Evolutionary conservation across 53 echinoderm and acorn worm species (phyloP), one percentile per base, ranked within the genome.

Genomic region (Astropecten irregularis): DNA sequence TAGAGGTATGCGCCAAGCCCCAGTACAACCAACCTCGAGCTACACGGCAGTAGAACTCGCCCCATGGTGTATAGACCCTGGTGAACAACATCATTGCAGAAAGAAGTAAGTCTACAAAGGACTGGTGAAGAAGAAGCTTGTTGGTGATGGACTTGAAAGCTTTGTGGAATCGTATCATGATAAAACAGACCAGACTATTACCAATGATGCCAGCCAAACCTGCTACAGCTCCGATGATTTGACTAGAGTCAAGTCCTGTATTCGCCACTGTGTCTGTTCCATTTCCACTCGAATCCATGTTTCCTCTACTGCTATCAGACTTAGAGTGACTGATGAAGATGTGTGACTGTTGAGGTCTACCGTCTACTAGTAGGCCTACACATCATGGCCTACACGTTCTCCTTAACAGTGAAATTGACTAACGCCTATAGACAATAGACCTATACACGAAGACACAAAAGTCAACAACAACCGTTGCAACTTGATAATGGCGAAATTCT

Each of bases 31-130:
- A 73, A 3, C 73, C 73, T 3, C 73, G 53, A 9, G 52, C 28
- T 20, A 73, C 31, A n/a, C 73, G 73, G 52, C 73, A 73, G 37
- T 52, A 73, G 35, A 73, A 38, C 52, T 73, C 30, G 21, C 35
- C 53, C 73, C 73, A 73, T 9, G 73, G 73, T 30, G 73, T 73
- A 34, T 73, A 54, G 9, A 73, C 36, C 20, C 73, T n/a, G 73
- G 73, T 73, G n/a, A 73, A 10, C 6, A 73, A 34, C 73, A 73
- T 73, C 3, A 73, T 53, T 2, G 14, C 18, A 22, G 73, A 73
- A 18, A 73, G 51, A 20, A 49, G 4, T n/a, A 73, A 36, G 73
- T 73, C 73, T 11, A 73, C 73, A 5, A 20, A 9, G 36, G 73
- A 54, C 35, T 73, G 73, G 73, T 73, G 73, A 18, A 73, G 34